Evolutionary conservation across 2,113 vertebrate genomes (phyloP).

Genomic region (Baryphthengus martii): DNA sequence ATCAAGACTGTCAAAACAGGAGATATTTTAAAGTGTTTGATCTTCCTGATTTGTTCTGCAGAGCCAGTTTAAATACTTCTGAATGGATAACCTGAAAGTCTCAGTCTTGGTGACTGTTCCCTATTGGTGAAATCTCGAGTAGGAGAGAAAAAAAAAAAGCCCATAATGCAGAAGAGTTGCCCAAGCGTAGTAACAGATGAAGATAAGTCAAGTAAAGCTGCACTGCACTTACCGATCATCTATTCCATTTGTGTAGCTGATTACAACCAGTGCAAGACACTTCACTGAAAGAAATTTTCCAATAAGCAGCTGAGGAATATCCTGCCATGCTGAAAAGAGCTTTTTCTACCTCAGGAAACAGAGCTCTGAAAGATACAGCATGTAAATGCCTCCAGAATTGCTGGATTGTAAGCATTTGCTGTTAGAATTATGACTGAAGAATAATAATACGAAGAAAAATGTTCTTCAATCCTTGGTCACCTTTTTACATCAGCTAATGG

Average conservation of each 20-base stretch:
- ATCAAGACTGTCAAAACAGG: conserved; percentile 8
- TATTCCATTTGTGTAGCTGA: not conserved
- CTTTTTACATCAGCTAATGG: not conserved
- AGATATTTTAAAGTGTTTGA: conserved; percentile 7
- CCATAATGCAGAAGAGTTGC: not conserved
- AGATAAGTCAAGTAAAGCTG: not conserved
- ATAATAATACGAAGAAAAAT: not conserved
- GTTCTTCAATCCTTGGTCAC: not conserved
- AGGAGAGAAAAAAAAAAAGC: not conserved
- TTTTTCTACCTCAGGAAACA: not conserved
- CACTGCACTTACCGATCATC: not conserved
- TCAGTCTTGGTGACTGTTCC: not conserved
- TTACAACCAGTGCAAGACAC: not conserved
- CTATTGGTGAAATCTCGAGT: not conserved
- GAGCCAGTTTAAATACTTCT: not conserved
- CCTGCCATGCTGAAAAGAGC: not conserved
- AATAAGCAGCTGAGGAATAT: not conserved
- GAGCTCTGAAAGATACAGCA: not conserved
- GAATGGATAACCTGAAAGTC: not conserved
- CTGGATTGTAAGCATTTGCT: not conserved
- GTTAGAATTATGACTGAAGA: not conserved
- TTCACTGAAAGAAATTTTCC: not conserved
- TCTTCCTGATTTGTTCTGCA: not conserved
- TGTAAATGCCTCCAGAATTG: not conserved
- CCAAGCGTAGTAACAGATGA: not conserved